Percentiles rank a stretch among this genome's conserved stretches.
Conservation (phyloP, 2,888 invertebrate species). For the Cephus sareptanus region DNA sequence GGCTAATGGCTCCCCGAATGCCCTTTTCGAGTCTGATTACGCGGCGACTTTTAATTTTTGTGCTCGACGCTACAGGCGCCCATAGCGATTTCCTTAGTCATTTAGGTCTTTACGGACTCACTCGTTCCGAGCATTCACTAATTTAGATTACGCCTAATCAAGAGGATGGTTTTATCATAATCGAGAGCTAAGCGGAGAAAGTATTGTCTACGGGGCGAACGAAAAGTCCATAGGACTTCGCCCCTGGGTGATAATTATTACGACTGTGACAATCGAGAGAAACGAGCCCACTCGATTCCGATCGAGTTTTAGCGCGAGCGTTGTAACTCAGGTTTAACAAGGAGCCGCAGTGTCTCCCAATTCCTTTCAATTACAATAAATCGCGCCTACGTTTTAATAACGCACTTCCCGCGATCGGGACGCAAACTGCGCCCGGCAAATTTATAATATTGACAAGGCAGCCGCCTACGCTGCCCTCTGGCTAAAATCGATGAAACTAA, state of each 20-base stretch:
- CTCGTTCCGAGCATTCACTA: too few relatives aligned
- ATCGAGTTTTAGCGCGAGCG: not conserved
- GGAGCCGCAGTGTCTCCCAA: constrained; percentile 1
- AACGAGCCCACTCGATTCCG: too few relatives aligned
- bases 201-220: too few relatives aligned
- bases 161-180: too few relatives aligned
- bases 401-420: constrained; percentile 22
- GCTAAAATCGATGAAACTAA: constrained; percentile 2
- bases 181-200: too few relatives aligned
- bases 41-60: constrained; percentile 12
- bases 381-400: constrained; percentile 32
- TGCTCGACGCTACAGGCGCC: not conserved
- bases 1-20: constrained; percentile 24
- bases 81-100: too few relatives aligned
- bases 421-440: constrained; percentile 33
- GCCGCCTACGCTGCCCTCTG: constrained; percentile 1
- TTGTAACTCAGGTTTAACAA: constrained; percentile 1
- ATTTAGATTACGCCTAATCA: too few relatives aligned
- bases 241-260: too few relatives aligned
- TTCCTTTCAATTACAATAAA: constrained; percentile 24
- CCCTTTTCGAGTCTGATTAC: constrained; percentile 6
- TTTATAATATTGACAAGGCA: constrained; percentile 41
- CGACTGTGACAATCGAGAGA: too few relatives aligned
- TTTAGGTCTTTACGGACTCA: too few relatives aligned
- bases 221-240: too few relatives aligned